Evolutionary conservation across 92 coral and sea anemone species (phyloP).

Genomic region (Metridium senile): DNA sequence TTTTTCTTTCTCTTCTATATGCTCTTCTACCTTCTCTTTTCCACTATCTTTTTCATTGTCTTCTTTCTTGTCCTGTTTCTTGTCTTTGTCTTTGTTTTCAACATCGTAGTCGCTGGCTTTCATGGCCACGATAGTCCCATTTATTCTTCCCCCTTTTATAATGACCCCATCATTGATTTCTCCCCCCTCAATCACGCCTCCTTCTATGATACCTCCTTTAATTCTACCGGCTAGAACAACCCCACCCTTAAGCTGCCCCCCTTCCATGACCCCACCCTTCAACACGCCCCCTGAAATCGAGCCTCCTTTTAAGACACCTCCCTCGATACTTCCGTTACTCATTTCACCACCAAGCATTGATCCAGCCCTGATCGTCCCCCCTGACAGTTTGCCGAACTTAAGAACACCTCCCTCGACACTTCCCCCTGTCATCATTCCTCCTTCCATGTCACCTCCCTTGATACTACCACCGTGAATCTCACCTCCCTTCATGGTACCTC

Average conservation of each 20-base stretch:
- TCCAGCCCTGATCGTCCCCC: conserved; percentile 90
- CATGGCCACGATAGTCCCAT: conserved; percentile 76
- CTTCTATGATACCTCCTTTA: conserved; percentile 93
- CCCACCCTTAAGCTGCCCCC: conserved; percentile 90
- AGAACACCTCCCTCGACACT: conserved; percentile 76
- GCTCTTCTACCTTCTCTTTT: no score
- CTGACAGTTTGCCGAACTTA: conserved; percentile 78
- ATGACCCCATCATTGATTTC: conserved; percentile 96
- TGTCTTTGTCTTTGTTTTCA: conserved; percentile 11
- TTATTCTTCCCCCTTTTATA: conserved; percentile 77
- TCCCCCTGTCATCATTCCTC: conserved; percentile 77
- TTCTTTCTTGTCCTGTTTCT: not conserved
- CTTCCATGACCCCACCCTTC: conserved; percentile 97
- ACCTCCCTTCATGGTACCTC: conserved; percentile 82
- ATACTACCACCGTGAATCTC: conserved; percentile 65
- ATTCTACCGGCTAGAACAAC: conserved; percentile 89
- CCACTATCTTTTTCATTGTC: not conserved
- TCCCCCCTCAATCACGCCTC: conserved; percentile 96
- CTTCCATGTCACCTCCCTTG: conserved; percentile 83
- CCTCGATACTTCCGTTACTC: conserved; percentile 92
- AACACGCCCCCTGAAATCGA: conserved; percentile 85
- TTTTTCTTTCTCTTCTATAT: no score
- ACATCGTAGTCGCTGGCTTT: not conserved
- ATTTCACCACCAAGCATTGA: conserved; percentile 84
- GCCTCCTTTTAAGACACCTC: conserved; percentile 89